phyloP scores from a whole-genome alignment of 64 coral and sea anemone genomes.

The Acropora tenuis region DNA sequence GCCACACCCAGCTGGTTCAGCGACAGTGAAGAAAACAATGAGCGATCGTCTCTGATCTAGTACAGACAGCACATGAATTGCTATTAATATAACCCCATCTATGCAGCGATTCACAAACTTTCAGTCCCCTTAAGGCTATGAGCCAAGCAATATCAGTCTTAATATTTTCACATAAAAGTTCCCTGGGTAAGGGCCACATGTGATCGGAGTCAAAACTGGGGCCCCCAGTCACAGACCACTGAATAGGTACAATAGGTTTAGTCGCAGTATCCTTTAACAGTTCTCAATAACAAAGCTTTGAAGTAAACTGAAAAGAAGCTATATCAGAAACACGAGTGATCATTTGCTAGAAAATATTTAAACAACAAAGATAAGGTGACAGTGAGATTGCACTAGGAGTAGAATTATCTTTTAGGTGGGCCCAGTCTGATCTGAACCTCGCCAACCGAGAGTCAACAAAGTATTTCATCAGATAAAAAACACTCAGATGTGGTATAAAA shows the following conservation, averaged over 20 bases:
- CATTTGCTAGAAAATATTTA: no score
- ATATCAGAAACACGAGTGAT: no score
- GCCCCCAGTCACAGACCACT: no score
- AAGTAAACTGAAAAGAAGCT: no score
- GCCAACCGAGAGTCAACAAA: background rate
- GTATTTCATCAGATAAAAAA: background rate
- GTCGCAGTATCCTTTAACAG: no score
- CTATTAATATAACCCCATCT: background rate
- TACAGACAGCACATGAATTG: background rate
- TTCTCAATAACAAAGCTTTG: no score
- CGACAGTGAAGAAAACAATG: conserved; percentile 5
- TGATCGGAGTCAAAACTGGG: no score
- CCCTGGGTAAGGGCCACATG: no score
- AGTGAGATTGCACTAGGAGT: background rate
- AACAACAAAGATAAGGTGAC: background rate
- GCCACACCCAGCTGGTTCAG: background rate
- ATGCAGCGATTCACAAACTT: background rate
- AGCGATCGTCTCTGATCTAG: background rate
- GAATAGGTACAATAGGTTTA: no score
- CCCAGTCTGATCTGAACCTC: background rate
- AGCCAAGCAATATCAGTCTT: no score
- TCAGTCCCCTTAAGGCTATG: background rate
- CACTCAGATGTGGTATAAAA: background rate
- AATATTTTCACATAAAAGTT: no score
- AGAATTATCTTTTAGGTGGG: background rate